phyloP scores from a whole-genome alignment of 2,113 vertebrate genomes.

The Tragelaphus buxtoni region DNA sequence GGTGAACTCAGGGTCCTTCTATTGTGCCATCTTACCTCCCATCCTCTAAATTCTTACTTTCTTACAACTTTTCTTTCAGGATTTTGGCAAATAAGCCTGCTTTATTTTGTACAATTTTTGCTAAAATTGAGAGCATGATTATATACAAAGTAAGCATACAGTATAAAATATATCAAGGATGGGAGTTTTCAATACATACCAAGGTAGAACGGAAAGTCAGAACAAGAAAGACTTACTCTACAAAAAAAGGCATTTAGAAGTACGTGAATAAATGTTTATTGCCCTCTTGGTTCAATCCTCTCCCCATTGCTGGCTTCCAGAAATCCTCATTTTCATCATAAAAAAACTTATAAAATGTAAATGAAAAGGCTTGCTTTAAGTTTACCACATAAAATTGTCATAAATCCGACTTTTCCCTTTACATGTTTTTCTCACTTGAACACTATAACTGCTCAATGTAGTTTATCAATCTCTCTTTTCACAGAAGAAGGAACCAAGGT shows the following conservation, averaged over 20 bases:
- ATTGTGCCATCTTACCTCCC: neutral
- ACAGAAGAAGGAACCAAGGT: neutral
- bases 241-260: neutral
- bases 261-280: neutral
- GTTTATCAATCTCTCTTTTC: neutral
- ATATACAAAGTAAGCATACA: neutral
- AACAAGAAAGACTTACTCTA: neutral
- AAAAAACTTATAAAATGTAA: neutral
- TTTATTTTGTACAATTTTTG: neutral
- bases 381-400: neutral
- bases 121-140: neutral
- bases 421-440: neutral
- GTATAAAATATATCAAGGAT: neutral
- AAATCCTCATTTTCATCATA: constrained; percentile 14
- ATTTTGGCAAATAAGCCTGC: neutral
- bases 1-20: neutral
- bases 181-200: neutral
- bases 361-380: neutral
- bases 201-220: neutral
- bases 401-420: neutral
- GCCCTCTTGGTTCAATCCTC: neutral
- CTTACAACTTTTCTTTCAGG: neutral
- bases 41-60: neutral
- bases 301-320: neutral
- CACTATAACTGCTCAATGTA: neutral